Evolutionary conservation across 2,797 vertebrate genomes (phyloP).

Genomic region (Myiotriccus ornatus): DNA sequence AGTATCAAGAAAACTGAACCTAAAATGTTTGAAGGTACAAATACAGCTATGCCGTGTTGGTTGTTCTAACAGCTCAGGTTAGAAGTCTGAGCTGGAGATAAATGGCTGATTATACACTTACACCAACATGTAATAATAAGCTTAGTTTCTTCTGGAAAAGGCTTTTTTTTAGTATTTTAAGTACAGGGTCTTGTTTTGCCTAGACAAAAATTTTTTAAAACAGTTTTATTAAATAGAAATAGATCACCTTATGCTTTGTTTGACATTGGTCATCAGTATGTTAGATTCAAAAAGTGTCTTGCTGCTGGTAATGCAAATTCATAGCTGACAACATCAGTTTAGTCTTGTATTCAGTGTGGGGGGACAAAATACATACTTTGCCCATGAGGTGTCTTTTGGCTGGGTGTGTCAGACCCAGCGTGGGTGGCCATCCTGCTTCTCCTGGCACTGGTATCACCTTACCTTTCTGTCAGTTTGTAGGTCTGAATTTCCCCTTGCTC

Average conservation of each 20-base stretch:
- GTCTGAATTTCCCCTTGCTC: neutral
- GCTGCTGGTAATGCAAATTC: neutral
- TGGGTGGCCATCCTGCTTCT: neutral
- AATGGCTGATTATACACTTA: neutral
- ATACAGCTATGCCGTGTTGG: neutral
- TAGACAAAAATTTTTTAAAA: neutral
- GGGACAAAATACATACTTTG: neutral
- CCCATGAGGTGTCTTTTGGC: neutral
- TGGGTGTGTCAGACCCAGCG: neutral
- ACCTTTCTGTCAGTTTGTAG: neutral
- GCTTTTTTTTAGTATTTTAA: neutral
- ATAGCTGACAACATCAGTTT: neutral
- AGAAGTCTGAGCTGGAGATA: neutral
- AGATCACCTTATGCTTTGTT: neutral
- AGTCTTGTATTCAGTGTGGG: neutral
- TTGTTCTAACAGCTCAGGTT: neutral
- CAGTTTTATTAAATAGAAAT: neutral
- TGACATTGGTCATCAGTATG: fast-evolving
- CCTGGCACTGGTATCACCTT: neutral
- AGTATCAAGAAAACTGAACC: neutral
- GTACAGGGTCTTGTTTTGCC: neutral
- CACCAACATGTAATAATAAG: neutral
- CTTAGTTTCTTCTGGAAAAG: neutral
- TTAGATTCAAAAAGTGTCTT: neutral
- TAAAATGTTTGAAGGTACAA: neutral